phyloP scores from a whole-genome alignment of 2,888 invertebrate genomes.

The Diarsia mendica region DNA sequence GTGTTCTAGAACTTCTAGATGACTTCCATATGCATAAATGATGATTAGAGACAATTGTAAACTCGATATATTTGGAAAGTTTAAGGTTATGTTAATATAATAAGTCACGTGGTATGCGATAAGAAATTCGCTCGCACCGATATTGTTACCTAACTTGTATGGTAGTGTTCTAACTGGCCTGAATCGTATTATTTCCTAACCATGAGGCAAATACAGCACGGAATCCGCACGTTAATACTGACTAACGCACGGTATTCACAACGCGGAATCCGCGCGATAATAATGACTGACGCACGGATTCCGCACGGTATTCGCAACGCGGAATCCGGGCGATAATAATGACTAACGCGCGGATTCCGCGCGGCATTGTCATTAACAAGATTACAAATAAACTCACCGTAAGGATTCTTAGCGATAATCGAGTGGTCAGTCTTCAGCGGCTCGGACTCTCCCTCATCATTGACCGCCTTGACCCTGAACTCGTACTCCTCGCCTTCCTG shows the following conservation, averaged over 20 bases:
- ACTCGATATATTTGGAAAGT: background rate
- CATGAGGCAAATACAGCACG: background rate
- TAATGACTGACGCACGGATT: background rate
- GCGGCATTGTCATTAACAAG: background rate
- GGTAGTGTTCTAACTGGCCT: background rate
- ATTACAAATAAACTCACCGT: conserved; percentile 89
- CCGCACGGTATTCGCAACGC: background rate
- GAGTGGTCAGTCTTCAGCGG: conserved; percentile 97
- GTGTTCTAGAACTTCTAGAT: no score
- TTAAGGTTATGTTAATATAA: background rate
- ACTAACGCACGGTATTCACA: no score
- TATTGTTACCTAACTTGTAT: background rate
- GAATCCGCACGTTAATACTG: no score
- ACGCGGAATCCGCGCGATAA: background rate
- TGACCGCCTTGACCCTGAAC: conserved; percentile 97
- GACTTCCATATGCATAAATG: no score
- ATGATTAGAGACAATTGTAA: no score
- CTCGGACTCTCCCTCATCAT: conserved; percentile 98
- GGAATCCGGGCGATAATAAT: background rate
- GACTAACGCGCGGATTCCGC: background rate
- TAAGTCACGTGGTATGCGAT: no score
- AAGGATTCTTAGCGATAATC: conserved; percentile 98
- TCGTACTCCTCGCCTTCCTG: conserved; percentile 97
- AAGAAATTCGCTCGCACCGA: background rate
- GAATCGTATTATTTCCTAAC: background rate